A percentile compares a stretch with the other conserved stretches of the same genome.
phyloP scores from a whole-genome alignment of 2,113 vertebrate genomes.

The Oxygymnocypris stewartii region DNA sequence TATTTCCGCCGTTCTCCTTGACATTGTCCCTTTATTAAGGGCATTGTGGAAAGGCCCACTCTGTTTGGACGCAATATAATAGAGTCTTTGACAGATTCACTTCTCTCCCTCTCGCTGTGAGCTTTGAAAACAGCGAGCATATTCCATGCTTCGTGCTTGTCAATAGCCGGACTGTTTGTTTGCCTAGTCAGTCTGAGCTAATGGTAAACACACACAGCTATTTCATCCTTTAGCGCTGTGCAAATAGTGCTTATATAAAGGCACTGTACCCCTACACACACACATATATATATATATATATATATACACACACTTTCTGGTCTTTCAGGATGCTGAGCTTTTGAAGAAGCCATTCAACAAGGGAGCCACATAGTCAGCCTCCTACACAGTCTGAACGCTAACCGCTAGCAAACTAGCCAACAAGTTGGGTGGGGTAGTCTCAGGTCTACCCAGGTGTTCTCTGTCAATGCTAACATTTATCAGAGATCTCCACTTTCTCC shows the following conservation, averaged over 20 bases:
- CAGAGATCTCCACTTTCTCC: constrained; percentile 46
- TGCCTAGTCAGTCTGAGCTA: constrained; percentile 71
- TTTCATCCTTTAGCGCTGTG: constrained; percentile 67
- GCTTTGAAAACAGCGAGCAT: constrained; percentile 67
- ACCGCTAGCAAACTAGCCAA: neutral
- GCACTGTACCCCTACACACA: constrained; percentile 60
- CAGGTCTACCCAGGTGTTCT: constrained; percentile 71
- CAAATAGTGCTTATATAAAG: constrained; percentile 76
- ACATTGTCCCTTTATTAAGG: constrained; percentile 78
- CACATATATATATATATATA: no score
- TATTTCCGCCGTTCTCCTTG: constrained; percentile 70
- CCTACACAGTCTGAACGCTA: constrained; percentile 40
- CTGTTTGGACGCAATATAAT: constrained; percentile 75
- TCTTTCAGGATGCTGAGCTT: constrained; percentile 41
- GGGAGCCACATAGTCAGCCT: constrained; percentile 13
- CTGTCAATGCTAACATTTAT: constrained; percentile 66
- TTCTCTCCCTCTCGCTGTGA: constrained; percentile 58
- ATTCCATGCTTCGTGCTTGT: constrained; percentile 69
- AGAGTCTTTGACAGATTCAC: constrained; percentile 78
- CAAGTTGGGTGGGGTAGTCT: constrained; percentile 48
- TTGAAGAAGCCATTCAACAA: constrained; percentile 52
- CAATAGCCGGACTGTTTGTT: constrained; percentile 77
- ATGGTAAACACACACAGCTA: constrained; percentile 71
- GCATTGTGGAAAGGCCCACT: constrained; percentile 70
- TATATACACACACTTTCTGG: constrained; percentile 32